Conservation (phyloP, 2,888 invertebrate genomes). For the Rhingia campestris region DNA sequence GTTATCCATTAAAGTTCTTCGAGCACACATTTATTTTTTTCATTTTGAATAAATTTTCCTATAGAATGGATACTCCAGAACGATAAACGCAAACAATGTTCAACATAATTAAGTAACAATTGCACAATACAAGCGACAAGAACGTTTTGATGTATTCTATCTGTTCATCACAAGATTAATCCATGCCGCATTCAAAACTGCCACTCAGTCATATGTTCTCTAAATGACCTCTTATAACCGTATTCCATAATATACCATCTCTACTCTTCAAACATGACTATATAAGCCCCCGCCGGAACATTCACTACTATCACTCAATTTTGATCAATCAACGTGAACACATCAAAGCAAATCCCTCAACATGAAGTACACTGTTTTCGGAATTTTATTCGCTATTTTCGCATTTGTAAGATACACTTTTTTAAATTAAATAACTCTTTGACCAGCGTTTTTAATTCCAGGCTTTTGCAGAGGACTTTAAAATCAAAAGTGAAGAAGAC, state of each 20-base stretch:
- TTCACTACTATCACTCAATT: slow-evolving; percentile 73
- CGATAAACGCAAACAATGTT: slow-evolving; percentile 29
- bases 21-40: too few species aligned
- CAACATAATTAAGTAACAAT: slow-evolving; percentile 52
- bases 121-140: slow-evolving; percentile 27
- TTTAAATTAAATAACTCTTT: not conserved
- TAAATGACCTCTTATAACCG: slow-evolving; percentile 56
- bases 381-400: slow-evolving; percentile 79
- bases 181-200: slow-evolving; percentile 32
- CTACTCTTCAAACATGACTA: slow-evolving; percentile 56
- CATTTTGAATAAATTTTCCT: too few species aligned
- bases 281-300: slow-evolving; percentile 67
- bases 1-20: too few species aligned
- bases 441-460: slow-evolving; percentile 54
- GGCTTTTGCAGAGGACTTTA: slow-evolving; percentile 80
- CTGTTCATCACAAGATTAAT: not conserved
- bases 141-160: slow-evolving; percentile 34
- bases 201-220: slow-evolving; percentile 37
- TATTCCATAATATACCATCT: slow-evolving; percentile 27
- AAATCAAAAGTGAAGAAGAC: slow-evolving; percentile 81
- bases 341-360: slow-evolving; percentile 71
- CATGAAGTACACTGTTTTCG: slow-evolving; percentile 80
- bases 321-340: slow-evolving; percentile 61
- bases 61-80: slow-evolving; percentile 5
- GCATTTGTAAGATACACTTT: slow-evolving; percentile 78